These are phyloP conservation scores for Anastrepha ludens DNA, from an alignment of 1,140 invertebrate species.

Conservation along the genomic window DNA sequence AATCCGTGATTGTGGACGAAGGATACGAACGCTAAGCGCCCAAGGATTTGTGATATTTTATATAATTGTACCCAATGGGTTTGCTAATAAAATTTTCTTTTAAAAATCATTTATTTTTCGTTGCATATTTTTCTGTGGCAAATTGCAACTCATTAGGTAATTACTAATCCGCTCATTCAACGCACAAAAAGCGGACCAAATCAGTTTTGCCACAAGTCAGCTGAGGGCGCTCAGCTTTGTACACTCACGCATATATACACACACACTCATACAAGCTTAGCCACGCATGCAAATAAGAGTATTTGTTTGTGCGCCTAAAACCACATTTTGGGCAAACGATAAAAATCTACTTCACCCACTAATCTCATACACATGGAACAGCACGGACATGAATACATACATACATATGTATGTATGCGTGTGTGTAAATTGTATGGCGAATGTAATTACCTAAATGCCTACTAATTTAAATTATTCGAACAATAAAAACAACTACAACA, in stretches of 20 bases:
- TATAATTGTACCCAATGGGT: background rate
- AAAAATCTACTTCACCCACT: slow-evolving; percentile 42
- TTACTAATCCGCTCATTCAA: slow-evolving; percentile 40
- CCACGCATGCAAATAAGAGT: slow-evolving; percentile 7
- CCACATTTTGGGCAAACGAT: slow-evolving; percentile 47
- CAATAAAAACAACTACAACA: slow-evolving; percentile 37
- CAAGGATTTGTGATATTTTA: background rate
- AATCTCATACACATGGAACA: slow-evolving; percentile 4
- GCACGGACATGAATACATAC: background rate
- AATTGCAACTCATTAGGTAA: slow-evolving; percentile 50
- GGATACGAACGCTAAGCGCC: background rate
- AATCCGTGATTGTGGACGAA: too few species aligned
- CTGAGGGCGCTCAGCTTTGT: background rate
- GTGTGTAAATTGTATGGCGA: background rate
- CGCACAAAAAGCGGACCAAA: background rate
- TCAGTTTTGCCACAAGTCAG: slow-evolving; percentile 35
- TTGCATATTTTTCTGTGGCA: slow-evolving; percentile 44
- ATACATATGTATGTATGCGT: background rate
- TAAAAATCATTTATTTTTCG: slow-evolving; percentile 39
- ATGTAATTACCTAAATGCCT: slow-evolving; percentile 52
- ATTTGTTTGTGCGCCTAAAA: slow-evolving; percentile 42
- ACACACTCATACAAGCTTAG: too few species aligned
- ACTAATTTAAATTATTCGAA: slow-evolving; percentile 52
- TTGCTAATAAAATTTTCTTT: background rate
- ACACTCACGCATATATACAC: background rate